Percentiles rank a stretch among this genome's conserved stretches.
Conservation (phyloP, 30 jellyfish, hydroid and myxozoan genomes). For the Catostylus mosaicus region DNA sequence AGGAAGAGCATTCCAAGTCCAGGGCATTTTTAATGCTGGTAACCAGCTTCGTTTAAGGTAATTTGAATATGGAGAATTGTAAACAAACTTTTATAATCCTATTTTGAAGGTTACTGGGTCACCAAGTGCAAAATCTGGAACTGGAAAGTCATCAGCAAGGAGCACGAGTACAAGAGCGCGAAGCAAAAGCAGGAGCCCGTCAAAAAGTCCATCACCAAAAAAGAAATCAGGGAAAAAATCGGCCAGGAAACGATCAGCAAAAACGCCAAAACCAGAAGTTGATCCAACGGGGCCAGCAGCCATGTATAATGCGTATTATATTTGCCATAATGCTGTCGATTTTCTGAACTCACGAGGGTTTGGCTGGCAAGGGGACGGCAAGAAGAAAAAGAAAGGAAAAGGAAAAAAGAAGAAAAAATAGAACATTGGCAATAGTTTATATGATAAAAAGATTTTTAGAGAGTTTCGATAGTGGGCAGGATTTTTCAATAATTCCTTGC, state of each 20-base stretch:
- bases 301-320: slow-evolving; percentile 79
- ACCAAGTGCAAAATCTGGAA: neutral
- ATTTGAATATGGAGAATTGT: no score
- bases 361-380: slow-evolving; percentile 51
- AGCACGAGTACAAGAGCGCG: slow-evolving; percentile 4
- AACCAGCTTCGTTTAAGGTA: no score
- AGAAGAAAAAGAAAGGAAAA: slow-evolving; percentile 57
- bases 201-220: slow-evolving; percentile 57
- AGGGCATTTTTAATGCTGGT: no score
- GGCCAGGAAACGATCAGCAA: slow-evolving; percentile 48
- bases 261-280: slow-evolving; percentile 38
- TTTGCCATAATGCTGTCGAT: slow-evolving; percentile 82
- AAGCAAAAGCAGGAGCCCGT: slow-evolving; percentile 52
- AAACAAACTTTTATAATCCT: neutral
- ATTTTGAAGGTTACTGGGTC: slow-evolving; percentile 1
- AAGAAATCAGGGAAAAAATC: slow-evolving; percentile 44
- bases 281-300: slow-evolving; percentile 68
- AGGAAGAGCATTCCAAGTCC: no score
- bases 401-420: slow-evolving; percentile 61
- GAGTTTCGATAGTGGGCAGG: no score
- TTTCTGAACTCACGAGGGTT: slow-evolving; percentile 70
- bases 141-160: slow-evolving; percentile 23
- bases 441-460: no score
- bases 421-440: neutral
- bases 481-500: no score